A percentile compares a stretch with the other conserved stretches of the same genome.
phyloP scores from a whole-genome alignment of 2,113 vertebrate genomes.

The Pachycephala philippinensis region DNA sequence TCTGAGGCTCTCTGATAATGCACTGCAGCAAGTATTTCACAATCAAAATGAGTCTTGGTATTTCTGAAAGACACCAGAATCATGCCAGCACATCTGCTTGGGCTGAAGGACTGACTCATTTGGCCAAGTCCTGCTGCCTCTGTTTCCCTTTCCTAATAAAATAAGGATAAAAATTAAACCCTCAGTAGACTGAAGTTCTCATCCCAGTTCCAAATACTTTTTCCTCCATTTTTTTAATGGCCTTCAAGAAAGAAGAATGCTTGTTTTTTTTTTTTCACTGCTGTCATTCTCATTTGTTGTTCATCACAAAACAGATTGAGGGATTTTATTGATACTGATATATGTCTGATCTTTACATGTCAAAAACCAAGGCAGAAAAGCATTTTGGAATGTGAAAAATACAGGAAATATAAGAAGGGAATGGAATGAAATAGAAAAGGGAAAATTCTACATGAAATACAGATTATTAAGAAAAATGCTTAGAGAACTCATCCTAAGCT shows the following conservation, averaged over 20 bases:
- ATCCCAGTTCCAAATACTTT: background rate
- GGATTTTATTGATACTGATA: background rate
- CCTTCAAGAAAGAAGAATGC: background rate
- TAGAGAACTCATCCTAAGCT: background rate
- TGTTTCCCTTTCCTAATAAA: slow-evolving; percentile 41
- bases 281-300: slow-evolving; percentile 21
- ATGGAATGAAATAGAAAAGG: background rate
- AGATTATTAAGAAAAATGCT: background rate
- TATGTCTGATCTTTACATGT: background rate
- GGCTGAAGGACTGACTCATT: background rate
- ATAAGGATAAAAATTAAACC: slow-evolving; percentile 45
- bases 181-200: background rate
- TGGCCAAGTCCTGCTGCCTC: slow-evolving; percentile 9
- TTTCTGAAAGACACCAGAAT: background rate
- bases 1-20: slow-evolving; percentile 11
- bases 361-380: background rate
- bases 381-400: background rate
- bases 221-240: background rate
- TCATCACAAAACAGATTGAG: slow-evolving; percentile 10
- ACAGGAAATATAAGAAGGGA: background rate
- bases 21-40: slow-evolving; percentile 13
- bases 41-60: slow-evolving; percentile 10
- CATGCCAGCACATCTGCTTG: slow-evolving; percentile 45
- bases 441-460: background rate
- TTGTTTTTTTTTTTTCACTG: background rate